These are phyloP conservation scores for Pollicipes pollicipes DNA, from an alignment of 1,140 invertebrate genomes.

Conservation along the genomic window DNA sequence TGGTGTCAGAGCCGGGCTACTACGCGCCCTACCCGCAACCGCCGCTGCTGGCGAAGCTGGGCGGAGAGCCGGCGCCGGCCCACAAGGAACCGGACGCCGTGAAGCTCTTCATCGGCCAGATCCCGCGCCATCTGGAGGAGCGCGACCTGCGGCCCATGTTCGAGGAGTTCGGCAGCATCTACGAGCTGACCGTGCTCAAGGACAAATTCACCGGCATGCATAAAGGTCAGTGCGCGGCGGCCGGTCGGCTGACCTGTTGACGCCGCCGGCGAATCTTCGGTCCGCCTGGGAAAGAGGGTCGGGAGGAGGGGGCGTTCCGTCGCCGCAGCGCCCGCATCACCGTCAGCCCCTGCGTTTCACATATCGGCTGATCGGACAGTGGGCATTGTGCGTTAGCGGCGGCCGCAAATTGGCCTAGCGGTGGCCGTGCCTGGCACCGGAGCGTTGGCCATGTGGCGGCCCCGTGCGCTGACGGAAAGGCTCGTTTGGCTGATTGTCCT, in stretches of 20 bases:
- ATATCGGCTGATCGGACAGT: no score
- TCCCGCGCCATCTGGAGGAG: conserved; percentile 74
- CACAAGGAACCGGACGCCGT: conserved; percentile 41
- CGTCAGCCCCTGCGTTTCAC: not conserved
- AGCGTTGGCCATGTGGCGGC: no score
- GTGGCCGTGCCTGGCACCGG: no score
- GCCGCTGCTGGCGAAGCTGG: conserved; percentile 3
- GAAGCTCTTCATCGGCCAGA: conserved; percentile 83
- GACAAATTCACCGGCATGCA: conserved; percentile 84
- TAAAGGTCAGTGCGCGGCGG: conserved; percentile 46
- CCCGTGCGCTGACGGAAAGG: no score
- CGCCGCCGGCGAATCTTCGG: conserved; percentile 7
- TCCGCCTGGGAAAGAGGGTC: conserved; percentile 7
- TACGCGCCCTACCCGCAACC: conserved; percentile 2
- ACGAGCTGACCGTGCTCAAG: conserved; percentile 81
- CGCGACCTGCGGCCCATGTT: conserved; percentile 75
- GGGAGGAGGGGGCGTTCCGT: conserved; percentile 15
- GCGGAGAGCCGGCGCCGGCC: conserved; percentile 12
- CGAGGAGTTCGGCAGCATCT: conserved; percentile 81
- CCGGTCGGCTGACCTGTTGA: not conserved
- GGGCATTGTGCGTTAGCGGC: no score
- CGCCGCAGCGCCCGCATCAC: conserved; percentile 14
- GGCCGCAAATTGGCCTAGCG: no score
- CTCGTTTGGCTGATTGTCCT: no score
- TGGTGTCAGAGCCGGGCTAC: not conserved